These are phyloP conservation scores for Casuarius casuarius DNA, from an alignment of 2,113 vertebrate genomes.

Conservation along the genomic window DNA sequence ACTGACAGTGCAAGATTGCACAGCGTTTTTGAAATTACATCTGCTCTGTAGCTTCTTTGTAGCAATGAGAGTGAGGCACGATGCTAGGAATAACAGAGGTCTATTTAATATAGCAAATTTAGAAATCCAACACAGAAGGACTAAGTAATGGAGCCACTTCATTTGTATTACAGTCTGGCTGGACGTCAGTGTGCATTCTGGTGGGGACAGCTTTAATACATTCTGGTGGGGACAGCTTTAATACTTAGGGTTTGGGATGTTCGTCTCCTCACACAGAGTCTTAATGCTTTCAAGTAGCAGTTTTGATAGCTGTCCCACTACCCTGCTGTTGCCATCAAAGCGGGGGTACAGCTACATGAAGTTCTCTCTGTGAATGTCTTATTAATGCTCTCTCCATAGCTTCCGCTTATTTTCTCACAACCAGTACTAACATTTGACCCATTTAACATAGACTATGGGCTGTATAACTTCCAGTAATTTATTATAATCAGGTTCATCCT, in stretches of 20 bases:
- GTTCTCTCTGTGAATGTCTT: neutral
- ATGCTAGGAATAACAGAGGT: neutral
- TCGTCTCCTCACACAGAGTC: neutral
- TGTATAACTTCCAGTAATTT: neutral
- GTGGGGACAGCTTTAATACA: neutral
- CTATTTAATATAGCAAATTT: neutral
- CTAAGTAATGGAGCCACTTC: neutral
- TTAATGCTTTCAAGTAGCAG: neutral
- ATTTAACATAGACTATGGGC: neutral
- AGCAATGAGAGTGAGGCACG: neutral
- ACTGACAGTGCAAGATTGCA: neutral
- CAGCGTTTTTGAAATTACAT: neutral
- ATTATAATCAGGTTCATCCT: neutral
- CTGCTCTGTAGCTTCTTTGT: neutral
- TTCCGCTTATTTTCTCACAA: neutral
- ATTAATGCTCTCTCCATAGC: neutral
- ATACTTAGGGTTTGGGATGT: neutral
- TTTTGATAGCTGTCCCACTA: neutral
- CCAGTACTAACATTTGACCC: neutral
- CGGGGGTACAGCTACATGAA: neutral
- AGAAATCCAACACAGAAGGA: neutral
- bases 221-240: neutral
- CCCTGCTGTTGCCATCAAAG: neutral
- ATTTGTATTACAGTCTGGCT: neutral
- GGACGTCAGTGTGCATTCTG: neutral